These are phyloP conservation scores for Drosophila anceps DNA, from an alignment of 2,888 invertebrate genomes.

Conservation along the genomic window DNA sequence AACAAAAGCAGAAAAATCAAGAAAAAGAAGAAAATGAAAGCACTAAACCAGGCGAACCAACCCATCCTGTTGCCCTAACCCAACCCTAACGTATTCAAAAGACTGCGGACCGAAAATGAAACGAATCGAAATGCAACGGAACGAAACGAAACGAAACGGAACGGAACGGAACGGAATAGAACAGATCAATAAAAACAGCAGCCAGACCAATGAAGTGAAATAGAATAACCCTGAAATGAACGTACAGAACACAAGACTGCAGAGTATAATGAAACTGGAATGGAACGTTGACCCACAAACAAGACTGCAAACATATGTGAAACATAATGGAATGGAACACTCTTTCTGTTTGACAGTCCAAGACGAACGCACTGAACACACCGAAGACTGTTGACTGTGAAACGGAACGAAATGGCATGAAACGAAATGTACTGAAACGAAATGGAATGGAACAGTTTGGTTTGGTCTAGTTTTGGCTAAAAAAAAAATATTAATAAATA, in stretches of 20 bases:
- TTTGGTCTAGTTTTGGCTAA: slow-evolving; percentile 40
- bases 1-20: background rate
- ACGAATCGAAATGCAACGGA: background rate
- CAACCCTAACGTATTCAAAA: slow-evolving; percentile 48
- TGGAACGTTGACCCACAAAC: slow-evolving; percentile 6
- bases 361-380: slow-evolving; percentile 20
- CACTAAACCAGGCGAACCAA: slow-evolving; percentile 29
- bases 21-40: background rate
- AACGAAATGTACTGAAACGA: slow-evolving; percentile 4
- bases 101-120: slow-evolving; percentile 41
- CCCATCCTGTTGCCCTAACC: slow-evolving; percentile 26
- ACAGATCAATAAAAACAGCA: background rate
- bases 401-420: slow-evolving; percentile 14
- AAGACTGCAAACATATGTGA: slow-evolving; percentile 13
- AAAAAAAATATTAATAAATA: background rate
- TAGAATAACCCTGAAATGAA: background rate
- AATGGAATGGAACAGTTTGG: slow-evolving; percentile 37
- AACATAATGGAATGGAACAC: slow-evolving; percentile 13
- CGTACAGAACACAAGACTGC: slow-evolving; percentile 50
- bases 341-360: background rate
- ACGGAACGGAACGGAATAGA: background rate
- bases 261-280: slow-evolving; percentile 11
- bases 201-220: slow-evolving; percentile 8
- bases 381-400: slow-evolving; percentile 31
- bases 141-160: background rate